Conservation (phyloP, 1,140 invertebrate genomes). For the Listronotus bonariensis region DNA sequence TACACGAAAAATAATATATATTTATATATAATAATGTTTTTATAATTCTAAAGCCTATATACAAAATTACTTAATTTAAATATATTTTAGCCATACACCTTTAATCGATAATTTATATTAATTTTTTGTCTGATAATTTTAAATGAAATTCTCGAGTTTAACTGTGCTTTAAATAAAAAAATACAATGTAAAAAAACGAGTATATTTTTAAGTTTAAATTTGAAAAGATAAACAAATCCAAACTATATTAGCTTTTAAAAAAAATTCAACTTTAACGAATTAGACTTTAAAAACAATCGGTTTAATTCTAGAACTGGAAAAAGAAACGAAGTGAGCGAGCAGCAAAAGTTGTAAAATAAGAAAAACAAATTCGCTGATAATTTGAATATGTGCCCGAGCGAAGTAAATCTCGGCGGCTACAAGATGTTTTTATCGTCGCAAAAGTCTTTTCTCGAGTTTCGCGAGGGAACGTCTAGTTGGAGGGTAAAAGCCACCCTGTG, state of each 20-base stretch:
- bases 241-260: background rate
- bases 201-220: too few relatives aligned
- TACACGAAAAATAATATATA: too few relatives aligned
- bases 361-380: slow-evolving; percentile 57
- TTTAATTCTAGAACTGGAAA: slow-evolving; percentile 25
- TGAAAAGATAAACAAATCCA: too few relatives aligned
- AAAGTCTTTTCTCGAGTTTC: slow-evolving; percentile 52
- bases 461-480: slow-evolving; percentile 40
- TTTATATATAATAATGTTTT: too few relatives aligned
- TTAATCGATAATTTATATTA: too few relatives aligned
- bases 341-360: slow-evolving; percentile 49
- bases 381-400: slow-evolving; percentile 56
- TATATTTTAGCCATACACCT: too few relatives aligned
- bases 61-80: too few relatives aligned
- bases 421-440: slow-evolving; percentile 56
- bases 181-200: too few relatives aligned
- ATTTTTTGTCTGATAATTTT: too few relatives aligned
- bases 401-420: slow-evolving; percentile 55
- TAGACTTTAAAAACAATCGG: slow-evolving; percentile 14
- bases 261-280: slow-evolving; percentile 7
- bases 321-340: slow-evolving; percentile 13
- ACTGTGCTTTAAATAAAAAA: too few relatives aligned
- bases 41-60: too few relatives aligned
- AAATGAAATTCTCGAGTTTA: too few relatives aligned
- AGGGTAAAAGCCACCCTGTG: slow-evolving; percentile 47